Percentiles rank a stretch among this genome's conserved stretches.
Conservation (phyloP, 2,888 invertebrate species). For the Epinotia nisella region DNA sequence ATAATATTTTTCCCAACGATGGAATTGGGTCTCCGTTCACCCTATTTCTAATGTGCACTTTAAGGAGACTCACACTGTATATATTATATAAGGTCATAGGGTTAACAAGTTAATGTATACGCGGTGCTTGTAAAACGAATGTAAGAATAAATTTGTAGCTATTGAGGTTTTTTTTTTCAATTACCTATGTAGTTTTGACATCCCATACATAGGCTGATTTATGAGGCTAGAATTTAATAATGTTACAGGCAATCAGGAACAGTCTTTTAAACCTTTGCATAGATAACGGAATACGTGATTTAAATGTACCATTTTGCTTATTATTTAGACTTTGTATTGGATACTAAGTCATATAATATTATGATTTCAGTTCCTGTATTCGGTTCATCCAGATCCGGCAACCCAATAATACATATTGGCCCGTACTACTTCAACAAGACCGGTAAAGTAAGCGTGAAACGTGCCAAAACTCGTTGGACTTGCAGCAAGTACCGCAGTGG, state of each 20-base stretch:
- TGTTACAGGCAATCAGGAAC: too few species aligned
- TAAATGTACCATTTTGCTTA: background rate
- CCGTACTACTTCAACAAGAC: slow-evolving; percentile 47
- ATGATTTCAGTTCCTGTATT: slow-evolving; percentile 44
- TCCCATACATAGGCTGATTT: background rate
- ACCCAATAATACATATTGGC: slow-evolving; percentile 47
- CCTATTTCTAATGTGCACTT: too few species aligned
- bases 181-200: background rate
- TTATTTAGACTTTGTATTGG: background rate
- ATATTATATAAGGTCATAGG: too few species aligned
- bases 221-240: background rate
- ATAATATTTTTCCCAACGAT: too few species aligned
- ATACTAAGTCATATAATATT: background rate
- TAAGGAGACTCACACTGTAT: too few species aligned
- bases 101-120: too few species aligned
- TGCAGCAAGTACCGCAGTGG: slow-evolving; percentile 2
- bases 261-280: too few species aligned
- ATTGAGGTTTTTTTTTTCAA: too few species aligned
- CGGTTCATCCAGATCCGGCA: slow-evolving; percentile 43
- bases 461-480: slow-evolving; percentile 18
- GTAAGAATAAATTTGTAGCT: too few species aligned
- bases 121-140: too few species aligned
- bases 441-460: background rate
- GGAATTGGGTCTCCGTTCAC: too few species aligned
- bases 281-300: too few species aligned